Evolutionary conservation across 2,888 invertebrate genomes (phyloP).

Genomic region (Tenthredo mesomela): DNA sequence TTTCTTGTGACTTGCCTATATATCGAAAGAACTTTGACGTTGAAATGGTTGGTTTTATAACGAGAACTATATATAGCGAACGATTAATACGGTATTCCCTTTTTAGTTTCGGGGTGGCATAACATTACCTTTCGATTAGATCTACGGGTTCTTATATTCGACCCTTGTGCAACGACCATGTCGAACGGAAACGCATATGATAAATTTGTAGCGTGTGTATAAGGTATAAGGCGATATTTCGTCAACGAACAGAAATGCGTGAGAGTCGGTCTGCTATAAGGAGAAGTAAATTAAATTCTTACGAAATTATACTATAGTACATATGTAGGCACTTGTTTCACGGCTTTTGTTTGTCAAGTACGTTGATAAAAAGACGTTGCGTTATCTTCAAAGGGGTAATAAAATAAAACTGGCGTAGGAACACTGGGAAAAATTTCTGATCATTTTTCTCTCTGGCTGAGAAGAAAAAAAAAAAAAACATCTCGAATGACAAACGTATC

Average conservation of each 20-base stretch:
- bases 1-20: not conserved
- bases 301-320: slow-evolving; percentile 30
- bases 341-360: not conserved
- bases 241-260: slow-evolving; percentile 34
- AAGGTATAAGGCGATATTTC: not conserved
- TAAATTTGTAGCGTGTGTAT: not conserved
- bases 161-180: slow-evolving; percentile 38
- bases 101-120: slow-evolving; percentile 15
- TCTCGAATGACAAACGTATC: not conserved
- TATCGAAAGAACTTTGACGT: not conserved
- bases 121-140: slow-evolving; percentile 39
- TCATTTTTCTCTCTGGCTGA: not conserved
- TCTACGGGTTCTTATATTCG: slow-evolving; percentile 17
- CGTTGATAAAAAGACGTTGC: not conserved
- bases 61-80: not conserved
- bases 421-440: not conserved
- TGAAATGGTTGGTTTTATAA: not conserved
- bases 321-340: not conserved
- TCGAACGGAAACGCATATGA: slow-evolving; percentile 38
- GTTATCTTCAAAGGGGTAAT: not conserved
- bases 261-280: slow-evolving; percentile 3
- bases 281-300: slow-evolving; percentile 12
- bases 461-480: too few relatives aligned
- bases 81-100: slow-evolving; percentile 40
- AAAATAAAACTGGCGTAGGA: not conserved